These are phyloP conservation scores for Pyrgus malvae DNA, from an alignment of 2,888 invertebrate genomes.

Conservation along the genomic window DNA sequence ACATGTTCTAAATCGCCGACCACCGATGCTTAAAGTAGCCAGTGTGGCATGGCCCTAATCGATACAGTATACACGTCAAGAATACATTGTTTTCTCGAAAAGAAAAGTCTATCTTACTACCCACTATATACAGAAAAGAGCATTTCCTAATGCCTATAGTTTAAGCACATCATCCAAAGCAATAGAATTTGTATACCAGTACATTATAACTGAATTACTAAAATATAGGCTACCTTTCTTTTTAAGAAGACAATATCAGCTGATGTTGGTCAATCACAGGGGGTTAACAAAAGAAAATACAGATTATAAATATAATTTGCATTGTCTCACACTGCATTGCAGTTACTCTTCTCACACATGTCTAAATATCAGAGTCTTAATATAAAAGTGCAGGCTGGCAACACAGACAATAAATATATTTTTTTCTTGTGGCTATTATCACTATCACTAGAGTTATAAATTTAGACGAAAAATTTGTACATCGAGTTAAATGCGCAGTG, in stretches of 20 bases:
- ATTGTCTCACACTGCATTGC: slow-evolving; percentile 54
- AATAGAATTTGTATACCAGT: too few species aligned
- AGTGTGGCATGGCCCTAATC: too few species aligned
- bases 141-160: too few species aligned
- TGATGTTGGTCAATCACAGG: slow-evolving; percentile 40
- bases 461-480: slow-evolving; percentile 27
- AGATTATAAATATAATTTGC: slow-evolving; percentile 42
- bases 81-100: not conserved
- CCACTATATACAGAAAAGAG: not conserved
- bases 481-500: slow-evolving; percentile 22
- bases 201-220: not conserved
- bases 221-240: not conserved
- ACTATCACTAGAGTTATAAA: not conserved
- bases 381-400: slow-evolving; percentile 17
- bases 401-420: slow-evolving; percentile 16
- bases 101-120: not conserved
- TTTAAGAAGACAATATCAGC: slow-evolving; percentile 13
- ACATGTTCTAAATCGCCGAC: too few species aligned
- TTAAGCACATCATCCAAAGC: too few species aligned
- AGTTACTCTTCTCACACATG: slow-evolving; percentile 45
- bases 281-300: slow-evolving; percentile 42
- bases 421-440: slow-evolving; percentile 2
- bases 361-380: slow-evolving; percentile 26
- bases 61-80: slow-evolving; percentile 22
- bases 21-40: too few species aligned